Evolutionary conservation across 2,113 vertebrate genomes (phyloP).

Genomic region (Isurus oxyrinchus): DNA sequence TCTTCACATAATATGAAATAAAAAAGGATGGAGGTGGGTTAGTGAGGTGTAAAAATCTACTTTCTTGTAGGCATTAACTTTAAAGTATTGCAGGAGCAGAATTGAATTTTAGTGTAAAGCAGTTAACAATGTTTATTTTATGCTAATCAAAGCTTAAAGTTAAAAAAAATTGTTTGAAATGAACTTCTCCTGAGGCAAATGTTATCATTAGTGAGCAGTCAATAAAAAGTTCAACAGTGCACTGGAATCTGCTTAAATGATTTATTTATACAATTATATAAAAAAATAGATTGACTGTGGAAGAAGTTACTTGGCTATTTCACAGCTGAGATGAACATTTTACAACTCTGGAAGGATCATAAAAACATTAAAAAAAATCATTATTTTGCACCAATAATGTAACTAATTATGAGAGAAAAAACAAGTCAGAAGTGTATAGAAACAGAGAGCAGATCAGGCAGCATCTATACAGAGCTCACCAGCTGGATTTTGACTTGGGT

Average conservation of each 20-base stretch:
- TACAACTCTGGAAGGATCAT: neutral
- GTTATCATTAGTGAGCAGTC: neutral
- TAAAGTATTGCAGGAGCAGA: neutral
- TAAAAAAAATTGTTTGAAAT: neutral
- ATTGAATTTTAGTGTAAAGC: neutral
- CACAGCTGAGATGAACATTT: neutral
- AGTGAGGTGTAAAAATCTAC: neutral
- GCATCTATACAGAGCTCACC: neutral
- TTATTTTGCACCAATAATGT: neutral
- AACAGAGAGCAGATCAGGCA: too few relatives aligned
- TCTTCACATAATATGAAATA: neutral
- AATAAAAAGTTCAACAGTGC: neutral
- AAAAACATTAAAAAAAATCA: neutral
- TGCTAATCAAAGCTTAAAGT: neutral
- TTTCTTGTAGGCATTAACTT: neutral
- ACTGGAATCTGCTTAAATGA: neutral
- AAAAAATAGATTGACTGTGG: neutral
- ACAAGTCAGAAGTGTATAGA: neutral
- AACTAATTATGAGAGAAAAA: neutral
- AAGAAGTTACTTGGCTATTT: neutral
- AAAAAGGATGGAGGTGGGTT: neutral
- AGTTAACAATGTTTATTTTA: conserved; percentile 3
- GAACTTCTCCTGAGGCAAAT: neutral
- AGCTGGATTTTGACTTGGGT: too few relatives aligned
- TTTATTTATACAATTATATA: neutral